Evolutionary conservation across 2,113 vertebrate species (phyloP).

Genomic region (Athene cunicularia): DNA sequence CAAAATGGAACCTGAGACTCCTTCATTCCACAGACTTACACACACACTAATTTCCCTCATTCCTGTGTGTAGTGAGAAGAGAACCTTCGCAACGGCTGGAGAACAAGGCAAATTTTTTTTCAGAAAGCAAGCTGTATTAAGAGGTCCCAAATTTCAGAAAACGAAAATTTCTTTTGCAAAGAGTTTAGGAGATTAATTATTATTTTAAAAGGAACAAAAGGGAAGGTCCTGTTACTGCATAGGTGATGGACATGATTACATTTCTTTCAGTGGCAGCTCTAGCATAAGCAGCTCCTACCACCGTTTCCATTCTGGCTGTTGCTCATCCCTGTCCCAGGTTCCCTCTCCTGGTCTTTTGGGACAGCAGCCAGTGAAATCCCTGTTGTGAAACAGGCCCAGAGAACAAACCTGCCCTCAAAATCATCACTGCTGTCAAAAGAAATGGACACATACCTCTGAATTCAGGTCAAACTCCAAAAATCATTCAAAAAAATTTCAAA

Average conservation of each 20-base stretch:
- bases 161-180: background rate
- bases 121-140: background rate
- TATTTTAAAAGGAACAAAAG: background rate
- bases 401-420: background rate
- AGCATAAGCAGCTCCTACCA: background rate
- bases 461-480: background rate
- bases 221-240: background rate
- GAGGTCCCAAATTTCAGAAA: background rate
- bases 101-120: background rate
- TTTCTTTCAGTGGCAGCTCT: background rate
- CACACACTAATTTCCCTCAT: background rate
- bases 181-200: background rate
- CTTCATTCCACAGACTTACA: background rate
- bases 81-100: background rate
- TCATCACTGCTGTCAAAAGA: background rate
- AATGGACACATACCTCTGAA: background rate
- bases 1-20: background rate
- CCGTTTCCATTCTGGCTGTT: background rate
- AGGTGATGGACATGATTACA: background rate
- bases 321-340: background rate
- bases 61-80: background rate
- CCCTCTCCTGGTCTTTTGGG: background rate
- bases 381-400: background rate
- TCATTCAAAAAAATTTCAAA: background rate
- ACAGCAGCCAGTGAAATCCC: fast-evolving